A percentile compares a stretch with the other conserved stretches of the same genome.
phyloP scores from a whole-genome alignment of 2,797 vertebrate genomes.

The Lepilemur ruficaudatus region DNA sequence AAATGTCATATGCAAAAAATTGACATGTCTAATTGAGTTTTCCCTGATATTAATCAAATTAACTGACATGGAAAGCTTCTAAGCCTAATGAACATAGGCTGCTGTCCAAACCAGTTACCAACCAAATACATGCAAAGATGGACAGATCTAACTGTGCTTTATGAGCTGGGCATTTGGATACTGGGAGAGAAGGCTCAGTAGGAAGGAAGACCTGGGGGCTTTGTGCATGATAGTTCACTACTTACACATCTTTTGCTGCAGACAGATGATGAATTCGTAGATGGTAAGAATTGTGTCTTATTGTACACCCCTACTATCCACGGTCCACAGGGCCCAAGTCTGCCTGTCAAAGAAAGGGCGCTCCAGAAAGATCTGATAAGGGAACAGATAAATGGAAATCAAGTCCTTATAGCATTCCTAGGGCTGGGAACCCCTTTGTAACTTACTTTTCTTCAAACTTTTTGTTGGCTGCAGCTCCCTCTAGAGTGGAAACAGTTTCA shows the following conservation, averaged over 20 bases:
- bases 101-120: conserved; percentile 76
- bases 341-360: background rate
- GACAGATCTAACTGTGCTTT: conserved; percentile 40
- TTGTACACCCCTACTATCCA: background rate
- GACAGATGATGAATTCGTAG: background rate
- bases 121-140: conserved; percentile 48
- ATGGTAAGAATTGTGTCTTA: background rate
- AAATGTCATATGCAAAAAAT: conserved; percentile 74
- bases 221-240: background rate
- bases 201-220: background rate
- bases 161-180: background rate
- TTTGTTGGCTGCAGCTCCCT: background rate
- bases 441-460: background rate
- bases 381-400: background rate
- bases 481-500: background rate
- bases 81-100: conserved; percentile 78
- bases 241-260: background rate
- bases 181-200: conserved; percentile 13
- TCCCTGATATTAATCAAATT: conserved; percentile 83
- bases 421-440: background rate
- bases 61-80: conserved; percentile 71
- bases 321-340: background rate
- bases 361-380: background rate
- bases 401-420: background rate
- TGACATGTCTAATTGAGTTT: conserved; percentile 79